Base-by-base conservation (phyloP, 1,140 invertebrate genomes). In the Triops cancriformis region DNA sequence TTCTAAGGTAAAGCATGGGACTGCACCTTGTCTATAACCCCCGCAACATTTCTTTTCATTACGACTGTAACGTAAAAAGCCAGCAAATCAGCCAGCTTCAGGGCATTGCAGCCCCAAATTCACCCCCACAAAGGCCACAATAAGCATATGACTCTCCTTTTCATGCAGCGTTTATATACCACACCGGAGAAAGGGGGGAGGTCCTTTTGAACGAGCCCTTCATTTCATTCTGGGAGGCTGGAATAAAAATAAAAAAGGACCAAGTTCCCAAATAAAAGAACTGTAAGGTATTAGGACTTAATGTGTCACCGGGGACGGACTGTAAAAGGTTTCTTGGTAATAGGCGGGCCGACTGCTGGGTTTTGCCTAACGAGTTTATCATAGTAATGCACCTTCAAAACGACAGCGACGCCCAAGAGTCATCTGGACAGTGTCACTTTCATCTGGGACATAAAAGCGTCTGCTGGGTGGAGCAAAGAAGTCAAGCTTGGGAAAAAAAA, bases 381-480 rank as follows among this genome's bases (percentile, higher is more conserved):
- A 64, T 23, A 23, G 18, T n/a, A 64, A 64, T 64, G 51, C 18
- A 23, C 14, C 10, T n/a, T 23, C 0, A 7, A 64, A 64, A 64
- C 51, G 51, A 37, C 31, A 37, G 31, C 31, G 7, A 37, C 31
- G 2, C 31, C 14, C 6, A 6, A 0, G 0, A 64, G 51, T 64
- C 51, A 64, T 64, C 51, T 64, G 51, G 51, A 64, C n/a, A 64
- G 10, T 64, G 51, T 64, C 51, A 64, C 51, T 64, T 64, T 64
- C 51, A 23, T 18, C 51, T 64, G 51, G 14, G 51, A 64, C 51
- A 64, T 64, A 14, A 23, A 64, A 64, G 51, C 10, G 6, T 64
- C 45, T 64, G 45, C 23, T 14, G 45, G n/a, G 45, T 64, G 0
- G 23, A 64, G 51, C 6, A 18, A 64, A 64, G 23, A 64, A 64